These are phyloP conservation scores for Paramormyrops hopkinsi DNA, from an alignment of 2,797 vertebrate genomes.

Conservation along the genomic window DNA sequence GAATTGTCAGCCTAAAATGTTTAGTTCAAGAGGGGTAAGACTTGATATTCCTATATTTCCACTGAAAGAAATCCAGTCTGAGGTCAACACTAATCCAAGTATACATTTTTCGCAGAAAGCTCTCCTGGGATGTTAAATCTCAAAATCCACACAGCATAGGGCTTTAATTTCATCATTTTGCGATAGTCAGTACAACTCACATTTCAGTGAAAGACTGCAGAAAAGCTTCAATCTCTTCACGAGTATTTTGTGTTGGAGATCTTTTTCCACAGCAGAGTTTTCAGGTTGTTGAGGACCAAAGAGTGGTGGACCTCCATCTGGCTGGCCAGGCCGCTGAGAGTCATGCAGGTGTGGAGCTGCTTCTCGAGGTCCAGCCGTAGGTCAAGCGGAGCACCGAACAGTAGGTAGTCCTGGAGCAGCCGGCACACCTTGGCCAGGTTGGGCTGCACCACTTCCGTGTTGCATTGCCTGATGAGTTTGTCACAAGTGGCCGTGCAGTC, in stretches of 20 bases:
- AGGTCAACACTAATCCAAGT: not conserved
- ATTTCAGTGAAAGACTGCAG: not conserved
- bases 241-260: slow-evolving; percentile 94
- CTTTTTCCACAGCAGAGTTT: slow-evolving; percentile 89
- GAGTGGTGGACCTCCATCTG: slow-evolving; percentile 97
- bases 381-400: slow-evolving; percentile 74
- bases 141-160: not conserved
- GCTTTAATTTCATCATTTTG: slow-evolving; percentile 70
- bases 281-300: slow-evolving; percentile 90
- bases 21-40: not conserved
- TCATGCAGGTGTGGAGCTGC: slow-evolving; percentile 86
- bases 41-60: not conserved
- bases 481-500: slow-evolving; percentile 88
- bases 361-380: slow-evolving; percentile 79
- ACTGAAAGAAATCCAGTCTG: not conserved
- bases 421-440: slow-evolving; percentile 90
- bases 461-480: slow-evolving; percentile 84
- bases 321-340: slow-evolving; percentile 85
- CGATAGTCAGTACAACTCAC: slow-evolving; percentile 53
- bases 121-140: not conserved
- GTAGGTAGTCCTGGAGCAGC: slow-evolving; percentile 80
- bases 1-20: not conserved
- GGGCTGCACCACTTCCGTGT: slow-evolving; percentile 84
- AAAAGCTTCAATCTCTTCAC: slow-evolving; percentile 46
- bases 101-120: not conserved